Evolutionary conservation across 2,888 invertebrate species (phyloP), one percentile per base, ranked within the genome.

Genomic region (Oegoconia quadripuncta): DNA sequence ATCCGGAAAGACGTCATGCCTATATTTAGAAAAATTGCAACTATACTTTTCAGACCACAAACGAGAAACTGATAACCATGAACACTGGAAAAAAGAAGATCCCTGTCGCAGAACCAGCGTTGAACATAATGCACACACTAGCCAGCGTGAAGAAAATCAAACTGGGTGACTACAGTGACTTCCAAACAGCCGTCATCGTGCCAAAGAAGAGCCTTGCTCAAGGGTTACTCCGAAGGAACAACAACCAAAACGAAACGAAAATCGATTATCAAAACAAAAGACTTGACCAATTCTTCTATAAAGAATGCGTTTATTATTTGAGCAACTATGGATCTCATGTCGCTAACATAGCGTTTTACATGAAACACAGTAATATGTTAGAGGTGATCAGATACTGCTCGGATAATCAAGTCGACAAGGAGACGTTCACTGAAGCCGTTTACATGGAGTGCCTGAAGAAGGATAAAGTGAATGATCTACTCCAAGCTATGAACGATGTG

Each of bases 221-320:
- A 47, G 77, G 86, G 0, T 79, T 91, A 1, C 48, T 84, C 0
- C 47, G 84, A 17, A 53, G 81, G 22, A 79, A 74, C 42, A 81
- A 77, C 34, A 74, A 76, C 44, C 65, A 76, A 6, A 51, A 36
- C 0, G 83, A 86, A 48, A 61, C 70, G 0, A 88, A 86, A 61
- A 34, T 64, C 1, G 79, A 82, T 30, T 55, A 76, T 22, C 65
- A 66, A 12, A 59, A 60, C 11, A 80, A 77, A 49, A 74, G 72
- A 50, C 61, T 91, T 0, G 89, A 90, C 41, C 88, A 90, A 0
- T 86, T 90, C 48, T 90, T 90, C 49, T 93, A 93, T 55, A 91
- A 92, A 43, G 97, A 97, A 76, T 95, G 95, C 55, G 73, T 95
- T 1, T 95, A 93, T 69, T 97, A 97, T 72, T 81, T 97, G 2